Conservation (phyloP, 2,888 invertebrate species). For the Meteorus colon region DNA sequence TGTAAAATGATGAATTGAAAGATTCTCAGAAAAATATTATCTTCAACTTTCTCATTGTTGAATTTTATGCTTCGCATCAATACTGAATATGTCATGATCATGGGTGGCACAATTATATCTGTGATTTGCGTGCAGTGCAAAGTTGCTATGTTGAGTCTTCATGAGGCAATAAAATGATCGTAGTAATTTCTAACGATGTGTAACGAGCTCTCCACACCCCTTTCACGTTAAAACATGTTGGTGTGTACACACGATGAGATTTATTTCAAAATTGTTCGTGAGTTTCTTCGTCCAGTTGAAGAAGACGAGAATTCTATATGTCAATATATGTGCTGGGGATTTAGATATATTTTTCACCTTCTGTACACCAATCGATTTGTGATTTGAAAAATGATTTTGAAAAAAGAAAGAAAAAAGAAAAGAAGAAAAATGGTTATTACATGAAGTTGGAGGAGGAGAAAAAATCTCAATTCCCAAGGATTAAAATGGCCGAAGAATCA, state of each 20-base stretch:
- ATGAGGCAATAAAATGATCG: slow-evolving; percentile 27
- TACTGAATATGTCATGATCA: slow-evolving; percentile 28
- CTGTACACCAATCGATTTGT: background rate
- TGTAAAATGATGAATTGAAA: slow-evolving; percentile 9
- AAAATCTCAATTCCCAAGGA: slow-evolving; percentile 29
- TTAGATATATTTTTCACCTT: background rate
- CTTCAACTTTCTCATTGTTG: slow-evolving; percentile 9
- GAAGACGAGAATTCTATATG: background rate
- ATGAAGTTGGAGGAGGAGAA: background rate
- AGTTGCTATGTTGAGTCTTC: slow-evolving; percentile 10
- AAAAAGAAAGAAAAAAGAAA: background rate
- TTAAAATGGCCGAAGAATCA: slow-evolving; percentile 16
- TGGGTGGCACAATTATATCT: slow-evolving; percentile 35
- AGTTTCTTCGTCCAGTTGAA: background rate
- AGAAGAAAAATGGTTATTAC: background rate
- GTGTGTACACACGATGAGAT: background rate
- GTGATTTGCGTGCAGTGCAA: slow-evolving; percentile 33
- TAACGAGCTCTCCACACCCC: slow-evolving; percentile 39
- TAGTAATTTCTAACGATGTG: slow-evolving; percentile 38
- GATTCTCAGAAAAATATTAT: background rate
- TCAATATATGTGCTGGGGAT: background rate
- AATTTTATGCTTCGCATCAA: slow-evolving; percentile 7
- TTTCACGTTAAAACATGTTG: background rate
- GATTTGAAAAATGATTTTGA: background rate
- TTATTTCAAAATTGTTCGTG: slow-evolving; percentile 20